Conservation (phyloP, 2,888 invertebrate genomes). For the Pollenia griseotomentosa region DNA sequence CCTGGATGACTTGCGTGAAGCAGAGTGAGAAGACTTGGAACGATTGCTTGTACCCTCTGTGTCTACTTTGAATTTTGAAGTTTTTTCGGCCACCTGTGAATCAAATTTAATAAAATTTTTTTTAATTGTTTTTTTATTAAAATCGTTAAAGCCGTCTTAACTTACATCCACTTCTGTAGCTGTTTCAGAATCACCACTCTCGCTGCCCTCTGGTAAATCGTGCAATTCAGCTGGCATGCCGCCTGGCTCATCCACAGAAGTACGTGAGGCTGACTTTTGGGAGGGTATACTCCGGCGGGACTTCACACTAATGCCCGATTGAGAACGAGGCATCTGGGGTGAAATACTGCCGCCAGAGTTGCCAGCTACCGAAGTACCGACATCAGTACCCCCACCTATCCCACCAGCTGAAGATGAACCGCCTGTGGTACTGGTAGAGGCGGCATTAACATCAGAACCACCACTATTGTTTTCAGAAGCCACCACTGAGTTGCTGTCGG, state of each 20-base stretch:
- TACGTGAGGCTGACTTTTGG: conserved; percentile 85
- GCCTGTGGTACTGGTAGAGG: conserved; percentile 72
- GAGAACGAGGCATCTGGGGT: conserved; percentile 84
- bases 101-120: conserved; percentile 48
- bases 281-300: conserved; percentile 85
- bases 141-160: conserved; percentile 45
- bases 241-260: conserved; percentile 85
- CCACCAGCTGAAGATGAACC: conserved; percentile 72
- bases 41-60: conserved; percentile 87
- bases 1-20: conserved; percentile 88
- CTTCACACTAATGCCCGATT: conserved; percentile 85
- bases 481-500: conserved; percentile 79
- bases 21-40: conserved; percentile 87
- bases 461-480: conserved; percentile 83
- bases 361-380: conserved; percentile 66
- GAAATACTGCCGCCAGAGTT: conserved; percentile 81
- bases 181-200: conserved; percentile 88
- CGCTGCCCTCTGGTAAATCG: conserved; percentile 86
- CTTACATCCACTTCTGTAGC: conserved; percentile 90
- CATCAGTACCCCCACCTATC: conserved; percentile 68
- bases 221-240: conserved; percentile 85
- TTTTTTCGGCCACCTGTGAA: conserved; percentile 87
- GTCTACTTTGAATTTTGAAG: conserved; percentile 90
- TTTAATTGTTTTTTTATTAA: not conserved
- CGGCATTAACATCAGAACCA: conserved; percentile 78